phyloP scores from a whole-genome alignment of 2,113 vertebrate species.

The Albula goreensis region DNA sequence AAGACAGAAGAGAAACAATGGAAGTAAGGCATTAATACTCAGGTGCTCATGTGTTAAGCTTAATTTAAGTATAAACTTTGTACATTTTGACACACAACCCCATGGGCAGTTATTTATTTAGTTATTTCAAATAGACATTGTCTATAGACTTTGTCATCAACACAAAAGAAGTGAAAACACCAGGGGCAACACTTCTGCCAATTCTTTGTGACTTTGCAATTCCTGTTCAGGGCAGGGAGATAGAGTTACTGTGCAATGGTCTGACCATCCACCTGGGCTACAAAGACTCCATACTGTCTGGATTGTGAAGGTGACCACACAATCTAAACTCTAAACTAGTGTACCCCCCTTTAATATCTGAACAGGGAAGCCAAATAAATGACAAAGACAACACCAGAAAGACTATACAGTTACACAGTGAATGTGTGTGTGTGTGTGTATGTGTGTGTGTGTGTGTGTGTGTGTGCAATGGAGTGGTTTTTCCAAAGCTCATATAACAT shows the following conservation, averaged over 20 bases:
- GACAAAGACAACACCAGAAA: neutral
- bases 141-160: constrained; percentile 10
- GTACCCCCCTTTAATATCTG: neutral
- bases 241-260: neutral
- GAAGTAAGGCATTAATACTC: neutral
- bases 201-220: neutral
- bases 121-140: neutral
- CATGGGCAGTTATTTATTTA: neutral
- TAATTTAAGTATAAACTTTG: constrained; percentile 9
- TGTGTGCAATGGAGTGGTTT: neutral
- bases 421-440: neutral
- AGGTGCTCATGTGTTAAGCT: neutral
- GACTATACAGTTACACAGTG: neutral
- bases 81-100: neutral
- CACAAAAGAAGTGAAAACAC: constrained; percentile 6
- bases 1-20: constrained; percentile 19
- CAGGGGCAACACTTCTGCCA: neutral
- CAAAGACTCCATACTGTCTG: neutral
- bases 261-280: neutral
- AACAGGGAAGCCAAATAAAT: neutral
- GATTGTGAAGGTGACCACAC: neutral
- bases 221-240: neutral
- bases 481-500: neutral
- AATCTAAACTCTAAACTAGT: neutral
- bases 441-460: neutral